phyloP scores from a whole-genome alignment of 2,888 invertebrate species.

The Epiblema foenella region DNA sequence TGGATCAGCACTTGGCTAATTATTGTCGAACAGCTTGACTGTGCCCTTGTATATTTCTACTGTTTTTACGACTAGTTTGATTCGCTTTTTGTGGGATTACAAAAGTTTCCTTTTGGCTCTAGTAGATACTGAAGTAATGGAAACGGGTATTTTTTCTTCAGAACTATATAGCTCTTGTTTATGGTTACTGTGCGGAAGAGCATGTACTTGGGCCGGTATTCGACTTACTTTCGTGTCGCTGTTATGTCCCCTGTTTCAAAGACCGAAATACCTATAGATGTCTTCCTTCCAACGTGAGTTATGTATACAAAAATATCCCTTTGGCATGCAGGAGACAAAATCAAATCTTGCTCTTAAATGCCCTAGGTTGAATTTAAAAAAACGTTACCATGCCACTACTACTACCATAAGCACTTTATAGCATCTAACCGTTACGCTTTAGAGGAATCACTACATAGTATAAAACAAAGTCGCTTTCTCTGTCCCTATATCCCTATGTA shows the following conservation, averaged over 20 bases:
- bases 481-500: too few species aligned
- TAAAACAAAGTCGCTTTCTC: too few species aligned
- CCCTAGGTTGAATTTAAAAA: not conserved
- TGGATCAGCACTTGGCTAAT: slow-evolving; percentile 55
- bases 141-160: not conserved
- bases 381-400: not conserved
- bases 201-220: not conserved
- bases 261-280: too few species aligned
- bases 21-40: slow-evolving; percentile 43
- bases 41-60: slow-evolving; percentile 38
- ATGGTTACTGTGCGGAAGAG: not conserved
- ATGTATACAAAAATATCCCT: too few species aligned
- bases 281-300: too few species aligned
- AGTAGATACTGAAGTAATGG: not conserved
- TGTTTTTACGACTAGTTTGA: slow-evolving; percentile 31
- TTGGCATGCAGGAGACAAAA: too few species aligned
- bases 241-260: too few species aligned
- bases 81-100: not conserved
- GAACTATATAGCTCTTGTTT: not conserved
- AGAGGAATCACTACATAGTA: not conserved
- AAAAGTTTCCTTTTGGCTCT: slow-evolving; percentile 17
- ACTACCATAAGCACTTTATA: not conserved
- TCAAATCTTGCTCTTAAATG: too few species aligned
- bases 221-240: not conserved
- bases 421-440: not conserved